Evolutionary conservation across 2,888 invertebrate genomes (phyloP).

Genomic region (Cactoblastis cactorum): DNA sequence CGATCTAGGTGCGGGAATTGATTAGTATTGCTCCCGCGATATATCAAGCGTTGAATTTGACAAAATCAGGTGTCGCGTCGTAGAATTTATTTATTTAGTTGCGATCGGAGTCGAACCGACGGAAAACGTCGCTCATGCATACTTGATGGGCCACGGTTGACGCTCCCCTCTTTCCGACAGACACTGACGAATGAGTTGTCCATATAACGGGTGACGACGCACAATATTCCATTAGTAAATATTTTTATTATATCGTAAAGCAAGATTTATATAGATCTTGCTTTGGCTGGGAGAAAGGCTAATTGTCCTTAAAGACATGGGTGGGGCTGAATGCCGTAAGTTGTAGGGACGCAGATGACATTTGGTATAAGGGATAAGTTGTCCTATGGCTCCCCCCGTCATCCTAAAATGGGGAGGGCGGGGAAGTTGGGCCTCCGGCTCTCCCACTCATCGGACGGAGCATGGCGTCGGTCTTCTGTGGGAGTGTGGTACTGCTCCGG

Average conservation of each 20-base stretch:
- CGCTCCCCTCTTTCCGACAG: constrained; percentile 34
- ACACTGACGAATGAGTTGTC: constrained; percentile 25
- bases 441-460: no score
- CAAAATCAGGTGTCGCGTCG: not conserved
- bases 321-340: no score
- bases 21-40: not conserved
- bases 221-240: constrained; percentile 24
- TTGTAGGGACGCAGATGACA: no score
- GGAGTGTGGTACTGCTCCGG: no score
- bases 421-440: no score
- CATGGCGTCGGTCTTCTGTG: no score
- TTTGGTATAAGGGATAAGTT: no score
- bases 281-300: not conserved
- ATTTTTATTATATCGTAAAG: no score
- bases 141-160: constrained; percentile 48
- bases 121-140: constrained; percentile 55
- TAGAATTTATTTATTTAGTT: constrained; percentile 20
- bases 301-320: not conserved
- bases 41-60: not conserved
- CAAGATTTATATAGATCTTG: not conserved
- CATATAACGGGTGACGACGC: constrained; percentile 30
- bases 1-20: not conserved
- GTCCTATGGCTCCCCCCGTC: no score
- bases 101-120: constrained; percentile 24
- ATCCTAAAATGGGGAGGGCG: no score